Evolutionary conservation across 2,113 vertebrate species (phyloP), one percentile per base, ranked within the genome.

Genomic region (Probosciger aterrimus): DNA sequence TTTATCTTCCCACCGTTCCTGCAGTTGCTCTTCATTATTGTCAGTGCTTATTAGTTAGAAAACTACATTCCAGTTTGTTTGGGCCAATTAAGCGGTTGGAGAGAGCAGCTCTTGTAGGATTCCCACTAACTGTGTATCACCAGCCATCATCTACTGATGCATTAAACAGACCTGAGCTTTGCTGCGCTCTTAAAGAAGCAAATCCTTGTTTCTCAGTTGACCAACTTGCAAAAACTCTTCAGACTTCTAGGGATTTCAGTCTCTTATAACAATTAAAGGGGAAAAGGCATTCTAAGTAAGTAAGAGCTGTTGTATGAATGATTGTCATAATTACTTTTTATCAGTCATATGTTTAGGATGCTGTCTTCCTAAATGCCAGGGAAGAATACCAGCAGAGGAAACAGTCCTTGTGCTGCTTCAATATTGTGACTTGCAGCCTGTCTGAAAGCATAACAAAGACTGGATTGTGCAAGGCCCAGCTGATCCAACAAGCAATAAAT

Each of bases 401-500:
- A 86, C 82, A 83, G 88, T 59, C 47, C 96, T 90, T 97, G 92
- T 96, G 77, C 82, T 96, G 79, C 96, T 97, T 96, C 97, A 97
- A 92, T 96, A 97, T 97, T 97, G 96, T 94, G 94, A 96, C 96
- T 96, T 97, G 96, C 93, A 97, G 95, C 90, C 88, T 95, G 95
- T 97, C 89, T 96, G 93, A 96, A 97, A 88, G 91, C 55, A 57
- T 65, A 93, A 97, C 96, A 97, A 97, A 97, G 96, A 75, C 89
- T 63, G 76, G 84, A 96, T 95, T 97, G 95, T 97, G 92, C 88
- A 95, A 97, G 86, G 85, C 93, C 96, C 97, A 97, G 97, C 97
- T 97, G 97, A 97, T 97, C 97, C 97, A 97, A 97, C 97, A 97
- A 96, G 95, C 89, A 90, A 57, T 96, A 97, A 96, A 97, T 97